Conservation (phyloP, 2,797 vertebrate species). For the Gymnoscopelus braueri region DNA sequence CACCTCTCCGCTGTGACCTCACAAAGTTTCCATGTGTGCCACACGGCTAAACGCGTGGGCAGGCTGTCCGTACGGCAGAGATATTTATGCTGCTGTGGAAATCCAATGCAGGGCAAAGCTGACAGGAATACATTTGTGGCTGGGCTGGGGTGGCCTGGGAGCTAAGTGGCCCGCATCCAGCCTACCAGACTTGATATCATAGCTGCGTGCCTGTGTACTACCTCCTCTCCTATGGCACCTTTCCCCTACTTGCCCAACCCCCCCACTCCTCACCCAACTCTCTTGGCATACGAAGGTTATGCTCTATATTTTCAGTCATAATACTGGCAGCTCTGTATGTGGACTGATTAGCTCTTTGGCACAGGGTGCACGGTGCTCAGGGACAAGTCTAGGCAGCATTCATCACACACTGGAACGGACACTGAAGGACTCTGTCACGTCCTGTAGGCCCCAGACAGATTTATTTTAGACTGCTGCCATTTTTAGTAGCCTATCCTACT, state of each 20-base stretch:
- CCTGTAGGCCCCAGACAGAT: not conserved
- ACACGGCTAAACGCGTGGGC: not conserved
- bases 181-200: not conserved
- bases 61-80: not conserved
- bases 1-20: slow-evolving; percentile 17
- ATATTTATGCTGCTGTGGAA: slow-evolving; percentile 9
- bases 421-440: not conserved
- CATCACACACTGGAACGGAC: not conserved
- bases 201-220: not conserved
- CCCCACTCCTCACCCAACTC: not conserved
- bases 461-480: too few species aligned
- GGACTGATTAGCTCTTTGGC: slow-evolving; percentile 10
- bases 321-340: slow-evolving; percentile 6
- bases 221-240: not conserved
- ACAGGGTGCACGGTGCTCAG: slow-evolving; percentile 2
- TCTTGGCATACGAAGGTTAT: not conserved
- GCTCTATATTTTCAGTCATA: slow-evolving; percentile 13
- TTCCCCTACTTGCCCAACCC: not conserved
- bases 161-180: not conserved
- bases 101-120: slow-evolving; percentile 1
- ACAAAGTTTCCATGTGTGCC: slow-evolving; percentile 4
- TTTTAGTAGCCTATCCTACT: too few species aligned
- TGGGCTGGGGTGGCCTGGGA: not conserved
- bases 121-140: slow-evolving; percentile 3
- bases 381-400: not conserved